Evolutionary conservation across 2,888 invertebrate species (phyloP), one percentile per base, ranked within the genome.

Genomic region (Leucoptera coffeella): DNA sequence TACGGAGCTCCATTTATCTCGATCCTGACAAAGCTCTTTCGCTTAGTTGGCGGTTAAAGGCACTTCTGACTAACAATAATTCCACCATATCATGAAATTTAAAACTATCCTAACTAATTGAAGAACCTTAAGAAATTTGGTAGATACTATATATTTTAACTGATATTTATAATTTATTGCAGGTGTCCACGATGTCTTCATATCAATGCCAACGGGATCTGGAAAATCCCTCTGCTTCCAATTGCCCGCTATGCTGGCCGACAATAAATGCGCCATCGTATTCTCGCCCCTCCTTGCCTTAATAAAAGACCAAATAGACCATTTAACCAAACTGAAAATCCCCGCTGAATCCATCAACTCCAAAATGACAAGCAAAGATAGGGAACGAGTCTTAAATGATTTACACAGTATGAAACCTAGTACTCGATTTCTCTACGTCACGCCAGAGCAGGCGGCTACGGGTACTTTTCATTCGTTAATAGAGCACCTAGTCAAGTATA

Each of bases 201-300:
- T 99, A 8, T 94, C 91, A 35, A 95, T 99, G 94, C 99, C 99
- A 2, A 99, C 99, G 4, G 99, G 99, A 10, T 87, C 89, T 19
- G 99, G 99, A 20, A 99, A 99, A 67, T 97, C 96, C 0, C 64
- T 99, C 12, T 96, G 96, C 56, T 99, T 92, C 60, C 97, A 97
- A 57, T 69, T 99, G 35, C 99, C 99, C 17, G 93, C 95, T 2
- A 76, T 94, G 37, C 65, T 93, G 41, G 77, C 81, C 36, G 77
- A 82, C 28, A 74, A 81, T 40, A 81, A 85, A 54, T 76, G 97
- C 32, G 86, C 96, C 4, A 75, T 99, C 40, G 94, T 99, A 3
- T 88, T 99, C 46, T 96, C 96, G 21, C 99, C 99, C 11, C 64
- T 99, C 13, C 69, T 99, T 42, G 96, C 99, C 14, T 74, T 99